Conservation (phyloP, 2,888 invertebrate species). For the Cylindroiulus punctatus region DNA sequence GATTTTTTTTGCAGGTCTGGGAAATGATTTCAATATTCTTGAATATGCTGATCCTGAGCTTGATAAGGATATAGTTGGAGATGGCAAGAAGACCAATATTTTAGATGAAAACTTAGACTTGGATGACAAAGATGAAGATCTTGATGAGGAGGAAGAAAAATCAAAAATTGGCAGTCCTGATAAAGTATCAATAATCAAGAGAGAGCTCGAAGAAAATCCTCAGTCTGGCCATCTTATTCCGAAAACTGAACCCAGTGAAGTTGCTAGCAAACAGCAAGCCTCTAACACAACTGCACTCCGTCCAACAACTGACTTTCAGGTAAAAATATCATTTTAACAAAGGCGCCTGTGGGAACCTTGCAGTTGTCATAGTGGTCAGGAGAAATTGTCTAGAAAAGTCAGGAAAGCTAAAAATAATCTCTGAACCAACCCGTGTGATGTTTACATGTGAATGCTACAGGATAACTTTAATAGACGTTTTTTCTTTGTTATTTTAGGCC, state of each 20-base stretch:
- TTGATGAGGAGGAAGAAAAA: conserved; percentile 68
- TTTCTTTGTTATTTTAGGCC: conserved; percentile 61
- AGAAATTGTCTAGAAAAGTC: no score
- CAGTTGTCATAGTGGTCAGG: no score
- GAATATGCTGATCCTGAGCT: conserved; percentile 95
- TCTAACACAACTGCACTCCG: background rate
- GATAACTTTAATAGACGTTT: background rate
- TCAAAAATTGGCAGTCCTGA: conserved; percentile 55
- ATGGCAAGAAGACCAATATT: conserved; percentile 84
- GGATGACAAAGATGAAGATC: conserved; percentile 77
- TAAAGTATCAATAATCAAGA: conserved; percentile 58
- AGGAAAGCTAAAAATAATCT: no score
- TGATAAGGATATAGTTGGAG: conserved; percentile 73
- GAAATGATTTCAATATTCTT: conserved; percentile 92
- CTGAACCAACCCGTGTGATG: no score
- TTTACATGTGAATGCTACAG: background rate
- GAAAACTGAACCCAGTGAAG: conserved; percentile 27
- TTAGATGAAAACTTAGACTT: conserved; percentile 83
- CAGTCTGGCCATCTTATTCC: conserved; percentile 49
- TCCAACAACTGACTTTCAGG: conserved; percentile 54
- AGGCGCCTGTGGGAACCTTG: no score
- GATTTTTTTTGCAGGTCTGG: conserved; percentile 76
- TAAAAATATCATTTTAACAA: background rate
- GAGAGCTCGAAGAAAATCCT: conserved; percentile 58
- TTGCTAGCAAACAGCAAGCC: background rate